Evolutionary conservation across 2,888 invertebrate genomes (phyloP).

Genomic region (Diarsia brunnea): DNA sequence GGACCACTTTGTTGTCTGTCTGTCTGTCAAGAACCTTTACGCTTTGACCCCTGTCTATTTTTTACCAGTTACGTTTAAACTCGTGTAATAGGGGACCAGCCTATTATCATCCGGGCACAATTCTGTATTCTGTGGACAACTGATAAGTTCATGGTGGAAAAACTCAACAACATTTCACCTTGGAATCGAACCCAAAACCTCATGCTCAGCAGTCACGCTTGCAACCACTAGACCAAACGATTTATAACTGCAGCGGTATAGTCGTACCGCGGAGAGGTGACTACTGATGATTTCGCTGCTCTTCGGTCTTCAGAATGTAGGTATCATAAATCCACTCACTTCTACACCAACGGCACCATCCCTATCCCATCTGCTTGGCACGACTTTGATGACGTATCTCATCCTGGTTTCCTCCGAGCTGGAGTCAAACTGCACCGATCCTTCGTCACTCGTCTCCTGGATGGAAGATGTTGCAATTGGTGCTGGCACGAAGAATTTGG

Average conservation of each 20-base stretch:
- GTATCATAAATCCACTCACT: slow-evolving; percentile 68
- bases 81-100: too few relatives aligned
- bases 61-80: too few relatives aligned
- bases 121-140: too few relatives aligned
- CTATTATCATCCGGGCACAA: too few relatives aligned
- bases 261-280: too few relatives aligned
- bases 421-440: slow-evolving; percentile 85
- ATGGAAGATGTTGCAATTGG: slow-evolving; percentile 80
- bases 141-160: too few relatives aligned
- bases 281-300: background rate
- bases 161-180: background rate
- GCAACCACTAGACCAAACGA: background rate
- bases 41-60: too few relatives aligned
- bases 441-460: slow-evolving; percentile 87
- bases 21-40: too few relatives aligned
- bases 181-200: background rate
- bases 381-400: slow-evolving; percentile 83
- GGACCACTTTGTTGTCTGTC: too few relatives aligned
- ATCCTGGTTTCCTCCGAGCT: slow-evolving; percentile 86
- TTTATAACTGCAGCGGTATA: background rate
- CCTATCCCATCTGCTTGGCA: slow-evolving; percentile 80
- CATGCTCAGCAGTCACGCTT: too few relatives aligned
- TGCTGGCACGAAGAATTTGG: slow-evolving; percentile 84
- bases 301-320: background rate
- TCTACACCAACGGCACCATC: slow-evolving; percentile 79